Conservation (phyloP, 2,797 vertebrate genomes). For the Pseudochaenichthys georgianus region DNA sequence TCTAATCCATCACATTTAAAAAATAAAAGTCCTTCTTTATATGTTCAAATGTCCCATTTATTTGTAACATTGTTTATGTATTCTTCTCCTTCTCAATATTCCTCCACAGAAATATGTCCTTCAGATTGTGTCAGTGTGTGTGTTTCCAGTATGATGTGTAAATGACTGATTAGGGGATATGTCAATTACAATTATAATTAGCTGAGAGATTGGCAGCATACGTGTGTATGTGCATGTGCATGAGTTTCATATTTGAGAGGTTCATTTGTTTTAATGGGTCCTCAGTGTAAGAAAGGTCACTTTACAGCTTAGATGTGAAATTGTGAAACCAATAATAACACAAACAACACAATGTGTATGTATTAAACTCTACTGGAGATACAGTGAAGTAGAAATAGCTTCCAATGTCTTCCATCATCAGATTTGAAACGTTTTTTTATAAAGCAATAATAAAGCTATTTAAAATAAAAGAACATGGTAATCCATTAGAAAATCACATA, state of each 20-base stretch:
- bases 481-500: slow-evolving; percentile 32
- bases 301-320: background rate
- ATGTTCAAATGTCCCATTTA: background rate
- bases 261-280: slow-evolving; percentile 14
- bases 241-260: slow-evolving; percentile 15
- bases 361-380: background rate
- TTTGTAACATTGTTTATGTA: too few species aligned
- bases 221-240: slow-evolving; percentile 8
- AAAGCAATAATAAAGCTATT: slow-evolving; percentile 23
- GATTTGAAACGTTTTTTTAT: background rate
- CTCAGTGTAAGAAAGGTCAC: slow-evolving; percentile 18
- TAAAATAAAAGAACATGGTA: slow-evolving; percentile 6
- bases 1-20: background rate
- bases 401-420: background rate
- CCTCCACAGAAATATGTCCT: background rate
- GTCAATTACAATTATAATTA: slow-evolving; percentile 4
- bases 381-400: background rate
- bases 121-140: background rate
- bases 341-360: background rate
- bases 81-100: too few species aligned
- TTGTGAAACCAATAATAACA: too few species aligned
- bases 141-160: background rate
- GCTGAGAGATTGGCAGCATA: slow-evolving; percentile 12
- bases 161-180: background rate
- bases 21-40: background rate